Conservation (phyloP, 2,113 vertebrate genomes). For the zebrafish (Danio rerio) region DNA sequence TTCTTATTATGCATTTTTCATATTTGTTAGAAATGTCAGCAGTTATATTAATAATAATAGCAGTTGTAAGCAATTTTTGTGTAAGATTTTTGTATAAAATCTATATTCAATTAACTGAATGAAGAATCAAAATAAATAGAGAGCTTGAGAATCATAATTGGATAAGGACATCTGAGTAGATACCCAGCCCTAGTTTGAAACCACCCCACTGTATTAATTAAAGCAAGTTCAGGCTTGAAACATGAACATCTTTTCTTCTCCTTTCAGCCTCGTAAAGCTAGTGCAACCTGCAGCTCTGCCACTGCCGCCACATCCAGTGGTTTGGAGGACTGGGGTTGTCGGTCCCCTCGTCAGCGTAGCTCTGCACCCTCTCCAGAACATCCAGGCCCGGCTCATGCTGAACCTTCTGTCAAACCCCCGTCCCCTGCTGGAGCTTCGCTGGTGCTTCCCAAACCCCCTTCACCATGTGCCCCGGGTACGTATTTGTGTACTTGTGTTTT, state of each 20-base stretch:
- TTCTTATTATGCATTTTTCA: too few species aligned
- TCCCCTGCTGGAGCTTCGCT: conserved; percentile 81
- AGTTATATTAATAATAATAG: too few species aligned
- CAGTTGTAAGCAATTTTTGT: too few species aligned
- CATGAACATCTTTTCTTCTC: background rate
- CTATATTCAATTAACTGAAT: too few species aligned
- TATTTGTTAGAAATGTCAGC: too few species aligned
- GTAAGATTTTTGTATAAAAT: too few species aligned
- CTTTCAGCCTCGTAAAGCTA: conserved; percentile 86
- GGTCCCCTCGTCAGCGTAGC: conserved; percentile 85
- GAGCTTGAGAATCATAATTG: too few species aligned
- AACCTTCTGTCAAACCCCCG: conserved; percentile 80
- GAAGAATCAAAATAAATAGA: too few species aligned
- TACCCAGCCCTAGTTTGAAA: background rate
- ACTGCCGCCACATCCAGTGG: conserved; percentile 87
- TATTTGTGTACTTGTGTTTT: background rate
- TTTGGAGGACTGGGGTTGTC: conserved; percentile 86
- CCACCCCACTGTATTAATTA: background rate
- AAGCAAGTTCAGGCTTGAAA: background rate
- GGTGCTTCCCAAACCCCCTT: conserved; percentile 64
- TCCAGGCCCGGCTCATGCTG: conserved; percentile 75
- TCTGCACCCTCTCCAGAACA: conserved; percentile 80
- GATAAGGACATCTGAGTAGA: too few species aligned
- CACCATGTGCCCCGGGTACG: conserved; percentile 53
- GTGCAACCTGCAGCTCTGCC: conserved; percentile 89